These are phyloP conservation scores for Procapra przewalskii DNA, from an alignment of 2,113 vertebrate genomes.

Conservation along the genomic window DNA sequence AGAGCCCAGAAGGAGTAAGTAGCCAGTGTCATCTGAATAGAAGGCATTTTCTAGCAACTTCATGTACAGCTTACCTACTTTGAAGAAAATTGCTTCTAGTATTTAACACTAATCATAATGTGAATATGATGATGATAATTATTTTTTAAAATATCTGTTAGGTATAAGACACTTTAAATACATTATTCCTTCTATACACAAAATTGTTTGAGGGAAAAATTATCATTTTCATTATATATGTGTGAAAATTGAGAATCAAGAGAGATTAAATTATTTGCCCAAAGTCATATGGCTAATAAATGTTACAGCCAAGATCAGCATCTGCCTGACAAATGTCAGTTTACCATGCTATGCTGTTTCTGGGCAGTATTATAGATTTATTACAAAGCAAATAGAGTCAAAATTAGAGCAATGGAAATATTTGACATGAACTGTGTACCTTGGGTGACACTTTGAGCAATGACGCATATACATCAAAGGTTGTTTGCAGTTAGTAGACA, in stretches of 20 bases:
- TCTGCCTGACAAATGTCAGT: background rate
- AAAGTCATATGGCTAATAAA: background rate
- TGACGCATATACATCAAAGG: background rate
- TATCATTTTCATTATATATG: background rate
- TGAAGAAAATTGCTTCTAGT: background rate
- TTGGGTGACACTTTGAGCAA: constrained; percentile 10
- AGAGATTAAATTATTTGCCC: background rate
- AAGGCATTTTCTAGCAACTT: background rate
- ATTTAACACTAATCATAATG: background rate
- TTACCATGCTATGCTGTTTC: background rate
- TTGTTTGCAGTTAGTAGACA: constrained; percentile 41
- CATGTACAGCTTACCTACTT: background rate
- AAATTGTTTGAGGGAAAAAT: background rate
- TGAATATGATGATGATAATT: background rate
- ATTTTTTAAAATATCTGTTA: background rate
- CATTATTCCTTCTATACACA: background rate
- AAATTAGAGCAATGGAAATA: background rate
- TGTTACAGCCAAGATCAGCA: background rate
- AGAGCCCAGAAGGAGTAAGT: background rate
- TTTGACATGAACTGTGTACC: constrained; percentile 12
- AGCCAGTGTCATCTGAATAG: background rate
- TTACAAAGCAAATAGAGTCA: constrained; percentile 28
- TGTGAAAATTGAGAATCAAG: background rate
- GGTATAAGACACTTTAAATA: background rate
- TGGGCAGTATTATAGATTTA: background rate